These are phyloP conservation scores for Mustelus asterias DNA, from an alignment of 2,113 vertebrate species.

Conservation along the genomic window DNA sequence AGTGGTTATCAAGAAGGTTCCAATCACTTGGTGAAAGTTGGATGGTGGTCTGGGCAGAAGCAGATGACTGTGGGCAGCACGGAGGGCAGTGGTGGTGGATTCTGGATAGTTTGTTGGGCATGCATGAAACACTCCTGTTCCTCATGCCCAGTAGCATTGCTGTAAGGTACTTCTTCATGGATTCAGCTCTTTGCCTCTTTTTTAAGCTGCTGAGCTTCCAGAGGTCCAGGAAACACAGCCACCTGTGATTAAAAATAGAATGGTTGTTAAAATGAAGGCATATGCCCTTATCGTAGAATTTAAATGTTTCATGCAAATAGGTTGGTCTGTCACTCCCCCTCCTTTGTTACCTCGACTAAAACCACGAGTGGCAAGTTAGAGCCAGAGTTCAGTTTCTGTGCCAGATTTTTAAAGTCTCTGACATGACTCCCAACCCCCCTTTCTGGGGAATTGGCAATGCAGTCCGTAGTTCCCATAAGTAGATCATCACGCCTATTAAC, in stretches of 20 bases:
- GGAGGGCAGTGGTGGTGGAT: no score
- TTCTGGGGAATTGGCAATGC: neutral
- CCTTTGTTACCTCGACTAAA: neutral
- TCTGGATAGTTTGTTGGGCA: neutral
- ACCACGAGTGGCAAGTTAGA: neutral
- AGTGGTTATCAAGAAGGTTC: neutral
- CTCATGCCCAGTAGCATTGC: neutral
- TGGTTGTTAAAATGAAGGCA: neutral
- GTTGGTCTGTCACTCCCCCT: neutral
- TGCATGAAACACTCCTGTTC: neutral
- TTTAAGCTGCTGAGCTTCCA: neutral
- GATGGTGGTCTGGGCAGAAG: neutral
- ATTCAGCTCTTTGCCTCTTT: neutral
- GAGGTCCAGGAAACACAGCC: neutral
- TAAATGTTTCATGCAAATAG: neutral
- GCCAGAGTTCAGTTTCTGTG: neutral
- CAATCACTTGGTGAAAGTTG: neutral
- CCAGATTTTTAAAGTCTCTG: no score
- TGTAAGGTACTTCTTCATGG: no score
- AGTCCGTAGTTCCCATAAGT: neutral
- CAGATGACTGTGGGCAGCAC: neutral
- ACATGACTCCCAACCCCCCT: neutral
- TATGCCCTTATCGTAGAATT: neutral
- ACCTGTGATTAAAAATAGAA: neutral
- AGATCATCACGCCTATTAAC: neutral